These are phyloP conservation scores for Diarsia brunnea DNA, from an alignment of 2,888 invertebrate species.

Conservation along the genomic window DNA sequence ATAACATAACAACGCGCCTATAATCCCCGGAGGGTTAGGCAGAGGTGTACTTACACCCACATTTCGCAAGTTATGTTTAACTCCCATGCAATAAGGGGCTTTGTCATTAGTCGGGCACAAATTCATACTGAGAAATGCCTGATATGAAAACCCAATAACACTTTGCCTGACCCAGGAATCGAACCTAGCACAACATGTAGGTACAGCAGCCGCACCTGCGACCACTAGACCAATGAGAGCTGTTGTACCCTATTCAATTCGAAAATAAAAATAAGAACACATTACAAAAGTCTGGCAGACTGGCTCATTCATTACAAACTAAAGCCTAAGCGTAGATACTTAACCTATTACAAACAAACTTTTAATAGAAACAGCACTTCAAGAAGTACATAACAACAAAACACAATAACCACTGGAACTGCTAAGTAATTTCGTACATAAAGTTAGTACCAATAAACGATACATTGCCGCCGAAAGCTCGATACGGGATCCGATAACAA, in stretches of 20 bases:
- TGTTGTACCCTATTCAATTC: background rate
- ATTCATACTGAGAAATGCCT: too few relatives aligned
- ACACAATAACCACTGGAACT: conserved; percentile 10
- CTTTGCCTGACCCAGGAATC: too few relatives aligned
- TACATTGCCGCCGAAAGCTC: conserved; percentile 6
- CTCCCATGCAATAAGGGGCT: too few relatives aligned
- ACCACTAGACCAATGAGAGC: too few relatives aligned
- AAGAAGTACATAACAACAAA: conserved; percentile 26
- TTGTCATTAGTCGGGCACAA: too few relatives aligned
- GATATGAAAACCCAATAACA: too few relatives aligned
- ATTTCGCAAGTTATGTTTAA: too few relatives aligned
- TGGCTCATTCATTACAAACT: background rate
- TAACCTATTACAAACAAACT: conserved; percentile 2
- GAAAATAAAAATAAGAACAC: background rate
- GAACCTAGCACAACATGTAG: too few relatives aligned
- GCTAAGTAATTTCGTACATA: conserved; percentile 33
- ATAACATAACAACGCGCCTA: too few relatives aligned
- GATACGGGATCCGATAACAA: conserved; percentile 16
- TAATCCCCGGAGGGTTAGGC: too few relatives aligned
- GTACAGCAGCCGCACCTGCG: too few relatives aligned
- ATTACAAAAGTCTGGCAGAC: background rate
- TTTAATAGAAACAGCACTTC: conserved; percentile 13
- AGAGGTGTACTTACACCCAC: too few relatives aligned
- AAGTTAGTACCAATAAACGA: conserved; percentile 14
- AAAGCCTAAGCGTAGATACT: background rate